Conservation (phyloP, 2,888 invertebrate genomes). For the Carcina quercana region DNA sequence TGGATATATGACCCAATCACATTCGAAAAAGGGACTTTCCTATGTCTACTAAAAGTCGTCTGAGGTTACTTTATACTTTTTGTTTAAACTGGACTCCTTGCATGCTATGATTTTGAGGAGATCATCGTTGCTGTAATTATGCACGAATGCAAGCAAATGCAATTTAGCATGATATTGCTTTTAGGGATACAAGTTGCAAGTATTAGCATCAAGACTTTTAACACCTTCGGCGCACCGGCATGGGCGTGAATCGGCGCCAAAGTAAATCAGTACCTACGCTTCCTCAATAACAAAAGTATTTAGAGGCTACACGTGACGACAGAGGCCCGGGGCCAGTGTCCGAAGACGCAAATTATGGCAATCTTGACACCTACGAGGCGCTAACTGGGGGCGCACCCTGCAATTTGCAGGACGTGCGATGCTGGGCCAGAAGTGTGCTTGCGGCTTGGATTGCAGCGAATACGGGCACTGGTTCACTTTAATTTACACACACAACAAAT, state of each 20-base stretch:
- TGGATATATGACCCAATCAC: no score
- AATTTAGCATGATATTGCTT: no score
- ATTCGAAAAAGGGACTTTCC: no score
- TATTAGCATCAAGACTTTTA: conserved; percentile 16
- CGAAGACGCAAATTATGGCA: conserved; percentile 68
- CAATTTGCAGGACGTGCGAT: conserved; percentile 59
- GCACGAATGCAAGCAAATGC: no score
- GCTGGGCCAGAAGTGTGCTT: conserved; percentile 15
- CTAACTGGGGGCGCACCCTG: conserved; percentile 61
- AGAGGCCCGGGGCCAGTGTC: conserved; percentile 54
- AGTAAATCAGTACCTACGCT: conserved; percentile 48
- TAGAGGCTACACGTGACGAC: conserved; percentile 67
- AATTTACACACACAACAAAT: conserved; percentile 26
- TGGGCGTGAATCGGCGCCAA: conserved; percentile 38
- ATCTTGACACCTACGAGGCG: conserved; percentile 73
- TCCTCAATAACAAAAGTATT: conserved; percentile 55
- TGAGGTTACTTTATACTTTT: no score
- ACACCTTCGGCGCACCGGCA: conserved; percentile 26
- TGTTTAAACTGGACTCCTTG: no score
- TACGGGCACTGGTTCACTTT: conserved; percentile 41
- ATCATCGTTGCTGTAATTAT: no score
- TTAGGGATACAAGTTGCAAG: no score
- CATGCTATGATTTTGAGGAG: no score
- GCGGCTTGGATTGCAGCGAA: conserved; percentile 23
- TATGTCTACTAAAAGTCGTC: no score